Conservation (phyloP, 2,113 vertebrate genomes). For the Megaceryle maxima region DNA sequence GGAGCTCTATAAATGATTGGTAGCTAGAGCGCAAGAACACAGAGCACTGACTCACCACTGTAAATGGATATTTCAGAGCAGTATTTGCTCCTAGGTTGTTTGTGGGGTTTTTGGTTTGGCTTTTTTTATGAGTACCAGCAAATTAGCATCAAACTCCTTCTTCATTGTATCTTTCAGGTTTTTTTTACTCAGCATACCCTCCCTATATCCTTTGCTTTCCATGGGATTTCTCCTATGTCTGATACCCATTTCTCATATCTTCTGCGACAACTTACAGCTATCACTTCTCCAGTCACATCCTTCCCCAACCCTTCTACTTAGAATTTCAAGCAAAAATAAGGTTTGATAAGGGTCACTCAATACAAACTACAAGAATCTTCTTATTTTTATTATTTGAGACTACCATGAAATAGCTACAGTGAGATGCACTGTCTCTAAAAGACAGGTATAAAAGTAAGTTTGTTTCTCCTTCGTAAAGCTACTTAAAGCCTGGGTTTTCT, state of each 20-base stretch:
- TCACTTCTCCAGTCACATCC: neutral
- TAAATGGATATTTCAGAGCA: neutral
- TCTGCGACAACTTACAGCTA: neutral
- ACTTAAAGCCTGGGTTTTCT: neutral
- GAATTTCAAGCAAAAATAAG: neutral
- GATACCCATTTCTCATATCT: neutral
- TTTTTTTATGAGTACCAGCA: neutral
- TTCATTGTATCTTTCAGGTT: neutral
- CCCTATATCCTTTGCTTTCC: neutral
- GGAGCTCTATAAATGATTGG: neutral
- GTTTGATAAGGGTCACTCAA: neutral
- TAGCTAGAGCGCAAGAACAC: rapidly evolving
- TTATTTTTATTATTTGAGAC: neutral
- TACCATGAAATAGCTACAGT: neutral
- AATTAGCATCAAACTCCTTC: neutral
- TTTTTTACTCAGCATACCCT: neutral
- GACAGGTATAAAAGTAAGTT: neutral
- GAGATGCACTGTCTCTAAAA: neutral
- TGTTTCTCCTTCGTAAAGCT: neutral
- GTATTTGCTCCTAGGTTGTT: neutral
- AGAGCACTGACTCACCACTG: neutral
- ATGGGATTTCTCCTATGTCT: neutral
- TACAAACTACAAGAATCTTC: neutral
- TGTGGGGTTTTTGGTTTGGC: neutral
- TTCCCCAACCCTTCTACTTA: neutral